These are phyloP conservation scores for Epirrhoe tristata DNA, from an alignment of 2,888 invertebrate species.

Conservation along the genomic window DNA sequence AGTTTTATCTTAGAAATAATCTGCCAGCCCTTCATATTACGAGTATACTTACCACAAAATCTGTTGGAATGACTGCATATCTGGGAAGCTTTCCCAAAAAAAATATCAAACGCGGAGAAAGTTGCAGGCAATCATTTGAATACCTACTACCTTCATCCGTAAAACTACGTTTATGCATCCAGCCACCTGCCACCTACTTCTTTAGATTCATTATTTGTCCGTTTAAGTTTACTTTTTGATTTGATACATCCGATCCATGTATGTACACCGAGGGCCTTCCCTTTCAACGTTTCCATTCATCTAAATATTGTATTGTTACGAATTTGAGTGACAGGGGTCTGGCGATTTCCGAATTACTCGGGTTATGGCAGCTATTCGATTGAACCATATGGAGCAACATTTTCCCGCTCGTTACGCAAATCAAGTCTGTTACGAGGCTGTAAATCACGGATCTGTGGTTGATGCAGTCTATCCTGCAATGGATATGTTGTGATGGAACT, in stretches of 20 bases:
- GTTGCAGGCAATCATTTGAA: no score
- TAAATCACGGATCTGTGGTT: constrained; percentile 34
- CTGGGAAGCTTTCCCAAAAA: not conserved
- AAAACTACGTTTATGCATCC: no score
- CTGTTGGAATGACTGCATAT: no score
- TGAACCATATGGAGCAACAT: constrained; percentile 43
- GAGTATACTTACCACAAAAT: no score
- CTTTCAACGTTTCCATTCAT: not conserved
- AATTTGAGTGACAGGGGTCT: constrained; percentile 4
- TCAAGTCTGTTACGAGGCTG: constrained; percentile 36
- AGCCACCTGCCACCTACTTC: no score
- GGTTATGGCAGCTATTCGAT: constrained; percentile 48
- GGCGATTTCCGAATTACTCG: constrained; percentile 54
- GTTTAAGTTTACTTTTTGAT: no score
- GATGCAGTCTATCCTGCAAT: constrained; percentile 24
- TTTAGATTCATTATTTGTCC: not conserved
- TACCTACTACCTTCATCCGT: no score
- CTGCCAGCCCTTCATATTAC: no score
- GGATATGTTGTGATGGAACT: constrained; percentile 2
- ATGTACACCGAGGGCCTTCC: no score
- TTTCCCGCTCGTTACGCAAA: constrained; percentile 43
- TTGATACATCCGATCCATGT: no score
- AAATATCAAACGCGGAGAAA: no score
- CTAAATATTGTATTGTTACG: not conserved
- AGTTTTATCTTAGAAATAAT: no score